These are phyloP conservation scores for Lagopus leucura DNA, from an alignment of 2,113 vertebrate species.

Conservation along the genomic window DNA sequence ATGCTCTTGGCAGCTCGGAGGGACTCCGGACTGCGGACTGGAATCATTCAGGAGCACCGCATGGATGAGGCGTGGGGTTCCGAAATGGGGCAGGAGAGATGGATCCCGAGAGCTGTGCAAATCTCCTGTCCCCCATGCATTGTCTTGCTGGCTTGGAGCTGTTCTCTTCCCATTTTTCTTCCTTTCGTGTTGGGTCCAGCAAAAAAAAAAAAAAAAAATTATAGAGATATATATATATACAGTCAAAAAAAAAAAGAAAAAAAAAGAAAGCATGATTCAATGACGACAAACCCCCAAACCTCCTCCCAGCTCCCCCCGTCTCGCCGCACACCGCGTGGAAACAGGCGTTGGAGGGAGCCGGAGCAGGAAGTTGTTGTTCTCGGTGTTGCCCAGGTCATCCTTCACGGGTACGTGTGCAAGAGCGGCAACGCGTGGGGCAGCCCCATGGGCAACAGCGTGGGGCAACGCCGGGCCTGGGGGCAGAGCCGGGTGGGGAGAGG, in stretches of 20 bases:
- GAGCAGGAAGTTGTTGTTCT: constrained; percentile 71
- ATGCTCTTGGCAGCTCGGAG: constrained; percentile 65
- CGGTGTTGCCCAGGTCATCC: constrained; percentile 70
- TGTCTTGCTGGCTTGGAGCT: constrained; percentile 62
- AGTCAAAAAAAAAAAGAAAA: not conserved
- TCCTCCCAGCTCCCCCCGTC: constrained; percentile 63
- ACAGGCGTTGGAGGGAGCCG: constrained; percentile 69
- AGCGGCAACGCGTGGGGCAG: not conserved
- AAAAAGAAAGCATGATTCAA: constrained; percentile 40
- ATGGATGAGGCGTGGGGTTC: constrained; percentile 38
- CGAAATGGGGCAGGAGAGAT: constrained; percentile 37
- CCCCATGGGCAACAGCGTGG: not conserved
- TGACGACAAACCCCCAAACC: constrained; percentile 70
- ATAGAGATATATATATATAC: not conserved
- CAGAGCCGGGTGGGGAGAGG: not conserved
- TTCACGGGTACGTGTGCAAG: constrained; percentile 46
- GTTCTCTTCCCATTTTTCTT: constrained; percentile 22
- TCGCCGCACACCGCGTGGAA: constrained; percentile 57
- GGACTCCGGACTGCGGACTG: constrained; percentile 61
- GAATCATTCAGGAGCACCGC: constrained; percentile 73
- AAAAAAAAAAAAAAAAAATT: not conserved
- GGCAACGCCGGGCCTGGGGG: too few species aligned
- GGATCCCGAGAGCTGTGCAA: constrained; percentile 45
- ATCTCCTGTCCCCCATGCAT: constrained; percentile 64
- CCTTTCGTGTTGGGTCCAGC: constrained; percentile 14